A percentile compares a stretch with the other conserved stretches of the same genome.
phyloP scores from a whole-genome alignment of 1,140 invertebrate genomes.

The Eriocheir sinensis region DNA sequence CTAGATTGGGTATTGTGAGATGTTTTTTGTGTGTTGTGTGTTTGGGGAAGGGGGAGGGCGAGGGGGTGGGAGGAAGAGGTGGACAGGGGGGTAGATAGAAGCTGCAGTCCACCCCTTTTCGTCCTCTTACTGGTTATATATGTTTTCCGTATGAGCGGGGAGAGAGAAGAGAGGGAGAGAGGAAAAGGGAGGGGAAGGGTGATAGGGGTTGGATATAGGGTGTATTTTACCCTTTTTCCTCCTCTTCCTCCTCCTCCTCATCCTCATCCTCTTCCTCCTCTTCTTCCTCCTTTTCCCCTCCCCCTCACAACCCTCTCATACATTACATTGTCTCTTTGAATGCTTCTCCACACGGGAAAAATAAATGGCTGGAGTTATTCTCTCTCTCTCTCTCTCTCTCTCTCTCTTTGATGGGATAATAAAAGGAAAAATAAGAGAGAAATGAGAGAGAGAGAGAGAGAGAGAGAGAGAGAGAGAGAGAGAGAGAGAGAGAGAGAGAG shows the following conservation, averaged over 20 bases:
- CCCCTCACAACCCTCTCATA: background rate
- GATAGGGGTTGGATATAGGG: too few species aligned
- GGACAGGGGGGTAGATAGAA: too few species aligned
- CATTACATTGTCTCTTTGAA: conserved; percentile 42
- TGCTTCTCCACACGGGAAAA: background rate
- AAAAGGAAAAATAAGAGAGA: background rate
- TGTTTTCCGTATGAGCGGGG: too few species aligned
- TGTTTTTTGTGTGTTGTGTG: background rate
- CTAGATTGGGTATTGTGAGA: conserved; percentile 56
- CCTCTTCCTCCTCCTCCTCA: background rate
- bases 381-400: conserved; percentile 6
- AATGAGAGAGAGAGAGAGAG: background rate
- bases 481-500: too few species aligned
- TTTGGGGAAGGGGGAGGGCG: too few species aligned
- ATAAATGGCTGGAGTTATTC: conserved; percentile 35
- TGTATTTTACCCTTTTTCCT: conserved; percentile 15
- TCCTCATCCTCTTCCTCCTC: background rate
- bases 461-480: background rate
- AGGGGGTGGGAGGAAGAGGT: too few species aligned
- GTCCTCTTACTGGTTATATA: too few species aligned
- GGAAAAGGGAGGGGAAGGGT: too few species aligned
- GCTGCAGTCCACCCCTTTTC: conserved; percentile 6
- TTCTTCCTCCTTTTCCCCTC: background rate
- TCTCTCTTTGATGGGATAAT: background rate
- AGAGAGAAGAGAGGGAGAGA: too few species aligned